Percentiles rank a stretch among this genome's conserved stretches.
Conservation (phyloP, 2,888 invertebrate species). For the Tillus elongatus region DNA sequence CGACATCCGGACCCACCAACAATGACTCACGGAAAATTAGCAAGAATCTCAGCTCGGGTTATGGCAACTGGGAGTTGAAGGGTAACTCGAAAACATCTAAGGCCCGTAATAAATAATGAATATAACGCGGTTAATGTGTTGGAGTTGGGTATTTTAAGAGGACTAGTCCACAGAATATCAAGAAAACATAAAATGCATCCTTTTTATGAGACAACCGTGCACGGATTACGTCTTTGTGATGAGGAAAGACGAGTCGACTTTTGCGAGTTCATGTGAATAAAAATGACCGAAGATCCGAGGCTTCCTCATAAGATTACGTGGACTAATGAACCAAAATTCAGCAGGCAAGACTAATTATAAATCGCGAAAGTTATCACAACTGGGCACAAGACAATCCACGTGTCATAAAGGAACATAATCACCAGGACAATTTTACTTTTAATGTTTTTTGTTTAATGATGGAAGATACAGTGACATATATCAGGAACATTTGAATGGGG, state of each 20-base stretch:
- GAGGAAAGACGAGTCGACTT: neutral
- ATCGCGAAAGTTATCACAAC: neutral
- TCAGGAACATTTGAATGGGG: no score
- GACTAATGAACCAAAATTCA: constrained; percentile 3
- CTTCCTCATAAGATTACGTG: constrained; percentile 3
- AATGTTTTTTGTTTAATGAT: no score
- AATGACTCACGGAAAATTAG: constrained; percentile 2
- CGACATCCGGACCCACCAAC: constrained; percentile 2
- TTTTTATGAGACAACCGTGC: constrained; percentile 1
- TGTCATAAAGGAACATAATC: no score
- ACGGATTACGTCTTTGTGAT: constrained; percentile 2
- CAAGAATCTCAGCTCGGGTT: neutral
- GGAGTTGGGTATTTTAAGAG: constrained; percentile 2
- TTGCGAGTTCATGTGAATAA: constrained; percentile 1
- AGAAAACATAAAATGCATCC: constrained; percentile 3
- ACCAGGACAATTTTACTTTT: no score
- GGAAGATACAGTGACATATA: no score
- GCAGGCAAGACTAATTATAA: constrained; percentile 2
- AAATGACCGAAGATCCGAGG: neutral
- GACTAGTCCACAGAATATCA: constrained; percentile 1
- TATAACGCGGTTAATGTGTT: neutral
- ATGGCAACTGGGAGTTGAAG: constrained; percentile 4
- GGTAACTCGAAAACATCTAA: constrained; percentile 2
- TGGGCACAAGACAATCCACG: constrained; percentile 4
- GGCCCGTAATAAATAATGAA: constrained; percentile 2